A percentile compares a stretch with the other conserved stretches of the same genome.
These are phyloP conservation scores for Ctenopoma kingsleyae DNA, from an alignment of 2,797 vertebrate species.

Conservation along the genomic window DNA sequence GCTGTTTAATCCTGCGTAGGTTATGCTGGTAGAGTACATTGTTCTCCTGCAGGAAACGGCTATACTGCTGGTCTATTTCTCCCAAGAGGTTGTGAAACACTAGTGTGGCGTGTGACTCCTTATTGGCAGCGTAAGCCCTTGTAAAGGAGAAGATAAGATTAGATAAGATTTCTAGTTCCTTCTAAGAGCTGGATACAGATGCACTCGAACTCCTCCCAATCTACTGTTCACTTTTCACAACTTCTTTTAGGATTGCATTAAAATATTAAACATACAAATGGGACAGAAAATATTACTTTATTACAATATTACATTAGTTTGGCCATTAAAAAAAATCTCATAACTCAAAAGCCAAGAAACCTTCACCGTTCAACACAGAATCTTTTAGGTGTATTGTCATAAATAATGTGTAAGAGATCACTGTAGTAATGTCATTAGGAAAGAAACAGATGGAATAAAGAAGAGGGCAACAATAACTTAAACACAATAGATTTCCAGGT, in stretches of 20 bases:
- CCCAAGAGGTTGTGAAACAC: constrained; percentile 98
- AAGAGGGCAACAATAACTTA: neutral
- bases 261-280: neutral
- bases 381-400: neutral
- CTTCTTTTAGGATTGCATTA: neutral
- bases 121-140: constrained; percentile 95
- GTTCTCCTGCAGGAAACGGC: constrained; percentile 97
- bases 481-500: constrained; percentile 5
- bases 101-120: constrained; percentile 96
- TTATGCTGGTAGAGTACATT: constrained; percentile 99
- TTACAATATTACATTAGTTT: neutral
- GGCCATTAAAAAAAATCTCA: too few relatives aligned
- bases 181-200: neutral
- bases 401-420: neutral
- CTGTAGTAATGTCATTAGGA: neutral
- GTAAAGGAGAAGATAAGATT: constrained; percentile 1
- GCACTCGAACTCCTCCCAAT: neutral
- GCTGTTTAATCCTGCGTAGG: constrained; percentile 97
- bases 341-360: too few relatives aligned
- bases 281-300: neutral
- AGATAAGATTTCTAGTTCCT: constrained; percentile 10
- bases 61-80: constrained; percentile 99
- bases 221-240: neutral
- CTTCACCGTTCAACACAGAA: neutral
- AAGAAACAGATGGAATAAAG: neutral